Percentiles rank a stretch among this genome's conserved stretches.
phyloP scores from a whole-genome alignment of 2,113 vertebrate genomes.

The Acanthochromis polyacanthus region DNA sequence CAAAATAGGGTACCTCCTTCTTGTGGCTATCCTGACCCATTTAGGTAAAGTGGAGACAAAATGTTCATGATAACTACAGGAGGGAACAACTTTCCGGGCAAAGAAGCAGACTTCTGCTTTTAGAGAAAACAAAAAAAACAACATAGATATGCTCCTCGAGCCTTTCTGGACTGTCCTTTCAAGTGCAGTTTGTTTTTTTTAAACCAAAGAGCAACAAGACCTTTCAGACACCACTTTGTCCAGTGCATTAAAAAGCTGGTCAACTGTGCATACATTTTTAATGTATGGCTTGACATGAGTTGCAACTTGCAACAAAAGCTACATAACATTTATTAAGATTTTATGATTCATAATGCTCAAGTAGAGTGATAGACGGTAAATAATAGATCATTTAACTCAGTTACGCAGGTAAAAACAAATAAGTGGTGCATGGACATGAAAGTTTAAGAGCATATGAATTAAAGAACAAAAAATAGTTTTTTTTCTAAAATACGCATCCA shows the following conservation, averaged over 20 bases:
- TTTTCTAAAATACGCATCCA: not conserved
- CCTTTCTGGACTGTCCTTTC: not conserved
- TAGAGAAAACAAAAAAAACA: conserved; percentile 17
- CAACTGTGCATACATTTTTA: conserved; percentile 65
- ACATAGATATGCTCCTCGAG: conserved; percentile 3
- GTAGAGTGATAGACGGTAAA: conserved; percentile 51
- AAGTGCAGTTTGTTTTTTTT: conserved; percentile 5
- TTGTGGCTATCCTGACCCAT: conserved; percentile 71
- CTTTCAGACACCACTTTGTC: conserved; percentile 36
- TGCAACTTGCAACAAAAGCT: conserved; percentile 41
- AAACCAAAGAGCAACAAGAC: conserved; percentile 9
- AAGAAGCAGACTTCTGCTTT: conserved; percentile 32
- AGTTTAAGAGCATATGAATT: not conserved
- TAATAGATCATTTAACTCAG: conserved; percentile 24
- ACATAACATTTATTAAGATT: conserved; percentile 58
- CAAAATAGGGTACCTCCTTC: conserved; percentile 64
- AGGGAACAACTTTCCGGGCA: conserved; percentile 14
- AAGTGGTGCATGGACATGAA: not conserved
- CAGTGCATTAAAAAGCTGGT: conserved; percentile 55
- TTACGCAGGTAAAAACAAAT: conserved; percentile 1
- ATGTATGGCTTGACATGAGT: conserved; percentile 61
- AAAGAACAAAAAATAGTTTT: not conserved
- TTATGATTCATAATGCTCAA: conserved; percentile 55
- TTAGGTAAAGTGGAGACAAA: conserved; percentile 50
- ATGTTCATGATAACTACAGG: conserved; percentile 24